Evolutionary conservation across 2,797 vertebrate genomes (phyloP).

Genomic region (Helicolenus hilgendorfi): DNA sequence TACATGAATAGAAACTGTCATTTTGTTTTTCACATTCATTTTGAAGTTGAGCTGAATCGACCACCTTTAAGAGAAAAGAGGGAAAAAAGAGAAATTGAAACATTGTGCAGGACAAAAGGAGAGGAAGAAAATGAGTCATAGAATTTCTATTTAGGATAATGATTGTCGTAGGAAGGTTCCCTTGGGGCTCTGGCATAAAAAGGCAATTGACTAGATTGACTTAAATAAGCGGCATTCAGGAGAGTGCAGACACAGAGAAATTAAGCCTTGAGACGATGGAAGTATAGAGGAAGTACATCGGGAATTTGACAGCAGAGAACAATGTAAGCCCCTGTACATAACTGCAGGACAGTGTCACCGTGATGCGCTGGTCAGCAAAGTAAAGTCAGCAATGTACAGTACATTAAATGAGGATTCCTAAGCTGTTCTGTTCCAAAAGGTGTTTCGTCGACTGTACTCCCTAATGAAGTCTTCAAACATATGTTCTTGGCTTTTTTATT

Average conservation of each 20-base stretch:
- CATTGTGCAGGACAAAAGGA: conserved; percentile 4
- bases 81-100: not conserved
- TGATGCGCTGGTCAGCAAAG: not conserved
- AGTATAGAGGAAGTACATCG: not conserved
- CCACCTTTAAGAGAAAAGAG: not conserved
- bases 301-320: conserved; percentile 23
- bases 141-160: conserved; percentile 55
- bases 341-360: not conserved
- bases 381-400: not conserved
- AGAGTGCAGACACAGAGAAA: conserved; percentile 42
- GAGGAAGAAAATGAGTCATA: conserved; percentile 33
- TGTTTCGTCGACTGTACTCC: not conserved
- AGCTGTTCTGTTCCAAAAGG: not conserved
- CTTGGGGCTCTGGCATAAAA: conserved; percentile 53
- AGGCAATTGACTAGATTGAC: conserved; percentile 58
- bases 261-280: conserved; percentile 11
- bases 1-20: conserved; percentile 1
- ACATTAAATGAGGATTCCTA: not conserved
- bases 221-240: conserved; percentile 50
- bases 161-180: conserved; percentile 45
- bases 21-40: conserved; percentile 14
- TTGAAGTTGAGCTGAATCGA: not conserved
- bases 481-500: not conserved
- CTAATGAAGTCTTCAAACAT: not conserved
- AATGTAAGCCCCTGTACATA: conserved; percentile 5